These are phyloP conservation scores for Rugalucina vietnamica DNA, from an alignment of 2,888 invertebrate genomes.

Conservation along the genomic window DNA sequence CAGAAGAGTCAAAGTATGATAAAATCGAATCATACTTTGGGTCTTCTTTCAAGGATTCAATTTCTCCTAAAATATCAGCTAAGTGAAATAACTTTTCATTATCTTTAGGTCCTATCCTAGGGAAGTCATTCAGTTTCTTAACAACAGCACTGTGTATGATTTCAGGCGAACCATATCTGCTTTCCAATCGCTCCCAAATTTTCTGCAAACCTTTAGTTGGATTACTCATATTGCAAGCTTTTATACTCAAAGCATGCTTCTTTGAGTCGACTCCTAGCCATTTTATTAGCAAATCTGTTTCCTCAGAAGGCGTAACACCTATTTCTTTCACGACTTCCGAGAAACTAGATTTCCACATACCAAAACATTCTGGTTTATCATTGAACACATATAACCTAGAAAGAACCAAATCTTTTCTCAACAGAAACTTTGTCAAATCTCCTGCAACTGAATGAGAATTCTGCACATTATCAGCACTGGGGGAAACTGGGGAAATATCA, in stretches of 20 bases:
- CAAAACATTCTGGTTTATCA: slow-evolving; percentile 40
- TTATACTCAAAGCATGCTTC: slow-evolving; percentile 35
- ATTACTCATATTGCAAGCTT: slow-evolving; percentile 40
- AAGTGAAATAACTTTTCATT: slow-evolving; percentile 46
- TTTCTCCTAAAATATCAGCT: slow-evolving; percentile 45
- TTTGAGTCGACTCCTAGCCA: slow-evolving; percentile 43
- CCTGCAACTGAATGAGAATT: background rate
- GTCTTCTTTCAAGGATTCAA: slow-evolving; percentile 49
- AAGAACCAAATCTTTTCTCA: slow-evolving; percentile 50
- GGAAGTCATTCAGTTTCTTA: slow-evolving; percentile 49
- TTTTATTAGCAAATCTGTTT: slow-evolving; percentile 37
- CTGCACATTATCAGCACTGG: too few relatives aligned
- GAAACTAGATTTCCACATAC: slow-evolving; percentile 44
- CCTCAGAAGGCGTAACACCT: slow-evolving; percentile 32
- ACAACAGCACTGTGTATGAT: slow-evolving; percentile 41
- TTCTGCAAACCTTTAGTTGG: slow-evolving; percentile 24
- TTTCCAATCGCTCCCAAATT: slow-evolving; percentile 54
- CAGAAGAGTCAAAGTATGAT: slow-evolving; percentile 54
- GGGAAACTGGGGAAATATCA: too few relatives aligned
- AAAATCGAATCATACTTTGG: slow-evolving; percentile 35
- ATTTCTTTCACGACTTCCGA: slow-evolving; percentile 33
- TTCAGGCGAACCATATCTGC: slow-evolving; percentile 52
- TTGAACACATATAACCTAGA: slow-evolving; percentile 47
- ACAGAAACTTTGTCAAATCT: slow-evolving; percentile 40
- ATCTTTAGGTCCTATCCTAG: slow-evolving; percentile 49